A percentile compares a stretch with the other conserved stretches of the same genome.
Evolutionary conservation across 37 sponge, comb jelly and placozoan species (phyloP).

Genomic region (Chondrosia reniformis): DNA sequence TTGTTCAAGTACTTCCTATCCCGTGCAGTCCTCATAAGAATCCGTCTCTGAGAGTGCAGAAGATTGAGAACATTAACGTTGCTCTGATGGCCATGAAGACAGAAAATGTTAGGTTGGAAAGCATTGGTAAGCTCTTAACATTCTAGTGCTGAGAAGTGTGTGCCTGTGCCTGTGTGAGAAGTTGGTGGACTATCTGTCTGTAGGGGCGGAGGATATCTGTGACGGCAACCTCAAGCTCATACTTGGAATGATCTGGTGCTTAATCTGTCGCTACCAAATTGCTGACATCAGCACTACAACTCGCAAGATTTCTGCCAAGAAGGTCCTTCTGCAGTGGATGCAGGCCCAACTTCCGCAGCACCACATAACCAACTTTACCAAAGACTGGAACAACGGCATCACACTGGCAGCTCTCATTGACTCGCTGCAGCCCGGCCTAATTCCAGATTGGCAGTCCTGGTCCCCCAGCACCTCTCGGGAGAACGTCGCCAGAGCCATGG

Average conservation of each 20-base stretch:
- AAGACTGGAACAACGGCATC: slow-evolving; percentile 37
- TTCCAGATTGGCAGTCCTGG: slow-evolving; percentile 24
- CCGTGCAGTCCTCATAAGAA: slow-evolving; percentile 19
- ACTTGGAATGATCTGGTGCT: slow-evolving; percentile 35
- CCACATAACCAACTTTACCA: slow-evolving; percentile 39
- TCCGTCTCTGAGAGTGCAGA: slow-evolving; percentile 19
- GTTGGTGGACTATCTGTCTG: not conserved
- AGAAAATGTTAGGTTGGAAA: slow-evolving; percentile 20
- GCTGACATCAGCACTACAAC: slow-evolving; percentile 32
- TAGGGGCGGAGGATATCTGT: slow-evolving; percentile 49
- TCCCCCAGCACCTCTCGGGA: slow-evolving; percentile 2
- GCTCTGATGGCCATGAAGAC: slow-evolving; percentile 30
- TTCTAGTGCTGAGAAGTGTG: not conserved
- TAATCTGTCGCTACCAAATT: slow-evolving; percentile 47
- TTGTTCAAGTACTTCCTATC: not conserved
- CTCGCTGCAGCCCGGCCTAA: slow-evolving; percentile 41
- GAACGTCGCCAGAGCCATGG: slow-evolving; percentile 29
- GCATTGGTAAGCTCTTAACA: slow-evolving; percentile 18
- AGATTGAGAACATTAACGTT: slow-evolving; percentile 39
- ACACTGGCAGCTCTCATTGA: slow-evolving; percentile 32
- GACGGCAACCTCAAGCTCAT: slow-evolving; percentile 59
- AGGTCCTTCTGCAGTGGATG: slow-evolving; percentile 36
- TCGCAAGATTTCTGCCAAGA: slow-evolving; percentile 37
- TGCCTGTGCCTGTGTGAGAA: not conserved
- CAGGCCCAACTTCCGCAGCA: slow-evolving; percentile 27